Conservation (phyloP, 2,797 vertebrate species). For the Craterocephalus amniculus region DNA sequence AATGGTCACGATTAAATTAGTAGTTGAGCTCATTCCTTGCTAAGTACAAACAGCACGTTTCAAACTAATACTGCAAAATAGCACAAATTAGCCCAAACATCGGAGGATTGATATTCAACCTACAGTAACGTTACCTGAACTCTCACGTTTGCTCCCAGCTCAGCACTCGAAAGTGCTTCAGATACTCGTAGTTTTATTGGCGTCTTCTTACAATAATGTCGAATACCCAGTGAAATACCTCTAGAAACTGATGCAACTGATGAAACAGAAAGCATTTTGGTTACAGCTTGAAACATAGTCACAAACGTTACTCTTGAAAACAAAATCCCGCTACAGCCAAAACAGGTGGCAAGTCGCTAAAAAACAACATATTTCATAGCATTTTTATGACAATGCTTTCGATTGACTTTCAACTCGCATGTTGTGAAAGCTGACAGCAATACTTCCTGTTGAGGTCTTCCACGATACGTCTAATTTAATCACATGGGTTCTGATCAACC, state of each 20-base stretch:
- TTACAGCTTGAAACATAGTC: conserved; percentile 57
- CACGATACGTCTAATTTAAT: conserved; percentile 30
- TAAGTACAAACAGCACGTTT: too few species aligned
- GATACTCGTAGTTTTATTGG: conserved; percentile 55
- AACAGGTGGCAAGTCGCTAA: not conserved
- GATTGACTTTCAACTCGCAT: conserved; percentile 75
- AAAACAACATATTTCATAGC: not conserved
- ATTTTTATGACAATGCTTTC: not conserved
- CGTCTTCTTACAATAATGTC: conserved; percentile 59
- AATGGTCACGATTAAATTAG: too few species aligned
- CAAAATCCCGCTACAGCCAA: not conserved
- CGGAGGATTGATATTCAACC: not conserved
- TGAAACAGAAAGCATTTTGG: conserved; percentile 30
- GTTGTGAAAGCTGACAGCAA: not conserved
- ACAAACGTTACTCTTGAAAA: not conserved
- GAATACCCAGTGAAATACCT: not conserved
- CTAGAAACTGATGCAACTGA: not conserved
- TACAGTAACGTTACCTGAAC: conserved; percentile 63
- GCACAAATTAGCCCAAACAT: conserved; percentile 4
- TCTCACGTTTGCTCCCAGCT: conserved; percentile 52
- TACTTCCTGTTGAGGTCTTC: conserved; percentile 68
- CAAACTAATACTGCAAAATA: not conserved
- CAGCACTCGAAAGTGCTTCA: conserved; percentile 51
- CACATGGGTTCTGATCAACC: conserved; percentile 43
- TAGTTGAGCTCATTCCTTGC: too few species aligned